Base-by-base conservation (phyloP, 2,888 invertebrate species). In the Malachius bipustulatus region DNA sequence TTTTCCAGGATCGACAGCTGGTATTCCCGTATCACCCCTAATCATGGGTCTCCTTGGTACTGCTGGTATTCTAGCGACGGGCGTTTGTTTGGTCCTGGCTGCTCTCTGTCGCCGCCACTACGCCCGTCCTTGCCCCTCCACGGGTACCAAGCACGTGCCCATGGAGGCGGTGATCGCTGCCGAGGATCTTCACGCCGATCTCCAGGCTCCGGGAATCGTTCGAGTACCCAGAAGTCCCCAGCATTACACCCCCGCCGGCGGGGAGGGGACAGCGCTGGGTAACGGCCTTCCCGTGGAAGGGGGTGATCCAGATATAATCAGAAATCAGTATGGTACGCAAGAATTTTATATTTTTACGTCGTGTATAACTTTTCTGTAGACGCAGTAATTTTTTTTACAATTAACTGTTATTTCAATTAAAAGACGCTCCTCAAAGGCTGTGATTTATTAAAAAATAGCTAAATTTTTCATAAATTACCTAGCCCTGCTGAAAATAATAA, bases 261-360 rank as follows among this genome's bases (percentile, higher is more conserved):
- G 50, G n/a, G 48, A 48, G 9, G 55, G 55, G 35, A 50, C 55
- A 16, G 44, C 54, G 14, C 46, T 47, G n/a, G 54, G 55, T 35
- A 67, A 67, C 59, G 65, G 73, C 56, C 47, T 47, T 60, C 49
- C 55, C 14, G 45, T 56, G 13, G 79, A 79, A 49, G 83, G 82
- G 54, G 79, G 82, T 34, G 85, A 87, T 65, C 85, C 87, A 30
- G 87, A 87, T 63, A 83, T 87, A 52, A 85, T 87, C 63, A 81
- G 85, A 46, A 83, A 82, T 68, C 80, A 87, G 63, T 84, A 85
- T 65, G 85, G 87, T 87, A 55, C 72, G 75, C 61, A n/a, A n/a
- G n/a, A n/a, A n/a, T n/a, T n/a, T n/a, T n/a, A n/a, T n/a, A n/a
- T n/a, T n/a, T n/a, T n/a, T n/a, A n/a, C n/a, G n/a, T n/a, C n/a